Base-by-base conservation (phyloP, 2,797 vertebrate genomes). In the Sebastolobus altivelis region DNA sequence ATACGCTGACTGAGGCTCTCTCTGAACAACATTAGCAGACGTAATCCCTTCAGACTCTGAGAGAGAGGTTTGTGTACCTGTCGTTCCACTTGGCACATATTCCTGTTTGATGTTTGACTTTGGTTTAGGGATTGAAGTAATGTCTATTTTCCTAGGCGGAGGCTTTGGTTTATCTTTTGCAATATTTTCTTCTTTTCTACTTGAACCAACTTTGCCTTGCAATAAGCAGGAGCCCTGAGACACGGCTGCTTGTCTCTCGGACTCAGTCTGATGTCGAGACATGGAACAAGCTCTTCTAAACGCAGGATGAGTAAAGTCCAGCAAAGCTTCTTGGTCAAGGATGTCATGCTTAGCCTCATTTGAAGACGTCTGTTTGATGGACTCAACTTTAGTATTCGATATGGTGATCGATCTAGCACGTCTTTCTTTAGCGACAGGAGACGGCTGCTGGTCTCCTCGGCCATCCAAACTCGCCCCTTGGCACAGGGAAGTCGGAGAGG, bases 341-440 rank as follows among this genome's bases (percentile, higher is more conserved):
- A 89, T 56, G 8, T 91, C 67, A 40, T 65, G 75, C 25, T 75
- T 84, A 4, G 46, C 18, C 38, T 87, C 72, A 22, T 73, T 65
- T 29, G 27, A 71, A 27, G 75, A 65, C 31, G n/a, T 68, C 20
- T 80, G 78, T 46, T 77, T 80, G 54, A 25, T 14, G 46, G 8
- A 59, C 49, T 43, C 68, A 0, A 3, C n/a, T 62, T 78, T 85
- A 27, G 75, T 35, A 16, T 89, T 93, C 2, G 91, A 95, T 78
- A 95, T 94, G 29, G 89, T 79, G 55, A 94, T 95, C 0, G 91
- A 89, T 70, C 80, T 81, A 25, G 80, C 87, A 1, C 40, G 79
- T 80, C 93, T 91, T 71, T 94, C 92, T 88, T 78, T 88, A 20
- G 86, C 79, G 29, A 87, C 75, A 37, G 89, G 89, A 38, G 89